These are phyloP conservation scores for Clusia tigrina DNA, from an alignment of 2,888 invertebrate species.

Conservation along the genomic window DNA sequence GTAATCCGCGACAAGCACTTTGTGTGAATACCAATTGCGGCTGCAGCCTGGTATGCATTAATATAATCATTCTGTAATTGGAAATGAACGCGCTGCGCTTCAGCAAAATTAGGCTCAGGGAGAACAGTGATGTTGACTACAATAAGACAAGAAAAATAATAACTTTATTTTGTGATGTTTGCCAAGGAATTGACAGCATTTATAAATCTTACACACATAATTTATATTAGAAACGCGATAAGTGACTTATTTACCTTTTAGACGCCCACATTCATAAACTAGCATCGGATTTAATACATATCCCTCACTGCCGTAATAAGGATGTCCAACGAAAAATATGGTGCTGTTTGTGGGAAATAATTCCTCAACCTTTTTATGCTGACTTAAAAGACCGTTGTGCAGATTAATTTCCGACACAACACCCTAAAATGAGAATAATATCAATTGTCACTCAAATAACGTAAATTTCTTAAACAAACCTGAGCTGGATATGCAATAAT, in stretches of 20 bases:
- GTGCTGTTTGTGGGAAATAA: constrained; percentile 74
- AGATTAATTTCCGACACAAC: constrained; percentile 48
- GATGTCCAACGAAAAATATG: constrained; percentile 81
- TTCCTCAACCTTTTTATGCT: constrained; percentile 64
- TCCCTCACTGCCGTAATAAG: constrained; percentile 83
- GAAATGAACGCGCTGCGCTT: constrained; percentile 45
- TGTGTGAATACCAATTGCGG: constrained; percentile 69
- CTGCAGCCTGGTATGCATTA: constrained; percentile 48
- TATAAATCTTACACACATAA: background rate
- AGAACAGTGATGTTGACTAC: constrained; percentile 56
- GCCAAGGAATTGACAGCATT: background rate
- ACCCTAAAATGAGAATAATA: constrained; percentile 63
- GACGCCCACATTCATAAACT: constrained; percentile 56
- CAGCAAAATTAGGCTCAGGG: constrained; percentile 53
- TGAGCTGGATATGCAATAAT: constrained; percentile 71
- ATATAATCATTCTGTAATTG: constrained; percentile 47
- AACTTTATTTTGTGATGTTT: no score
- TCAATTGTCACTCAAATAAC: no score
- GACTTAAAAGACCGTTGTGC: constrained; percentile 56
- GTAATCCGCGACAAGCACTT: constrained; percentile 85
- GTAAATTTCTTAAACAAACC: constrained; percentile 22
- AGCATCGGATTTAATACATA: constrained; percentile 68
- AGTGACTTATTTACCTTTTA: constrained; percentile 48
- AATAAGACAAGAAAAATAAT: constrained; percentile 4
- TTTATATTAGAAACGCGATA: no score